phyloP scores from a whole-genome alignment of 2,888 invertebrate genomes.

The Protodeltote pygarga region DNA sequence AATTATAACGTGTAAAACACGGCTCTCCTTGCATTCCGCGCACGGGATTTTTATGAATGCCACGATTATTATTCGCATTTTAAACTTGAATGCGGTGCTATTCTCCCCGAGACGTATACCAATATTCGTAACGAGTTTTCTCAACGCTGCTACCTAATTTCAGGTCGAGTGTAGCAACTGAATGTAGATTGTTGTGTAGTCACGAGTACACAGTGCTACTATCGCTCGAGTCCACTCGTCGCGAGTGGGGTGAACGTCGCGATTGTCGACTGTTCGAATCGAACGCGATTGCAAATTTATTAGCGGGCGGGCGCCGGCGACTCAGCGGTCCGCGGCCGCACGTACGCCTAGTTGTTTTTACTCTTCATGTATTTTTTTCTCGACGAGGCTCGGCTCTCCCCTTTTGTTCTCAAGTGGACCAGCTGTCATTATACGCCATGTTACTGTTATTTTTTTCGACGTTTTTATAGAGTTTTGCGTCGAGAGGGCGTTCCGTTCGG shows the following conservation, averaged over 20 bases:
- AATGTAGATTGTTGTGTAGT: constrained; percentile 53
- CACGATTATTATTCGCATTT: constrained; percentile 86
- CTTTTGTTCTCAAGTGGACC: constrained; percentile 88
- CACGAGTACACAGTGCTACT: constrained; percentile 45
- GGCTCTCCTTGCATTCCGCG: constrained; percentile 84
- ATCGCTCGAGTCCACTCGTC: constrained; percentile 64
- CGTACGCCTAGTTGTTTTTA: constrained; percentile 82
- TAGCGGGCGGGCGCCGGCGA: constrained; percentile 75
- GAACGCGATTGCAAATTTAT: constrained; percentile 85
- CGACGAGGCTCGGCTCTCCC: constrained; percentile 84
- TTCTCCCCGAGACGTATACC: constrained; percentile 84
- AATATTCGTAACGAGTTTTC: constrained; percentile 87
- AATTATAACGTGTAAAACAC: constrained; percentile 87
- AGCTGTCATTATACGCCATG: constrained; percentile 88
- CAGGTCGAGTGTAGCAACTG: constrained; percentile 73
- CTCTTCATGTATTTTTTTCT: constrained; percentile 85
- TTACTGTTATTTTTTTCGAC: constrained; percentile 86
- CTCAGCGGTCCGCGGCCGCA: constrained; percentile 60
- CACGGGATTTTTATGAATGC: constrained; percentile 85
- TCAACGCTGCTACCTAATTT: constrained; percentile 82
- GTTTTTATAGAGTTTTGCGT: constrained; percentile 86
- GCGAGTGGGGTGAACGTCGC: constrained; percentile 61
- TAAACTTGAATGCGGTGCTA: constrained; percentile 84
- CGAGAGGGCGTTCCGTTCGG: constrained; percentile 84
- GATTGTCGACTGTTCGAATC: constrained; percentile 70